phyloP scores from a whole-genome alignment of 2,113 vertebrate genomes.

The Dinomys branickii region DNA sequence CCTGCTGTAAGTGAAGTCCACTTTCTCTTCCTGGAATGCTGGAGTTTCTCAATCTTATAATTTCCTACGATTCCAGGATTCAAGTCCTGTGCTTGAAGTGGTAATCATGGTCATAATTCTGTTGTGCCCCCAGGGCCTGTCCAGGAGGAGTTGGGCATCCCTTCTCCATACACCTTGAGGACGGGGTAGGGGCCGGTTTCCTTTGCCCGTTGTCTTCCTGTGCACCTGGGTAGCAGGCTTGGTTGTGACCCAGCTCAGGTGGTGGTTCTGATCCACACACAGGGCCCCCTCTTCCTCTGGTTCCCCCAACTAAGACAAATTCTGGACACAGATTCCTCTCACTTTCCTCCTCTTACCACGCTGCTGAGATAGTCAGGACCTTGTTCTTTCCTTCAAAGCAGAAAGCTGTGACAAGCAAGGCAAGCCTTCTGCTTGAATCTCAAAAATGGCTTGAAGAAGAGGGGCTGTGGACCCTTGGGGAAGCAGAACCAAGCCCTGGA shows the following conservation, averaged over 20 bases:
- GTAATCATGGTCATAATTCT: neutral
- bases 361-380: neutral
- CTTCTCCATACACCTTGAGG: neutral
- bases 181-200: neutral
- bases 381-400: neutral
- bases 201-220: neutral
- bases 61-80: neutral
- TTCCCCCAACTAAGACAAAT: too few relatives aligned
- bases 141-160: neutral
- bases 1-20: conserved; percentile 28
- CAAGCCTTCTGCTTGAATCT: neutral
- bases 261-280: neutral
- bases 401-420: neutral
- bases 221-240: too few relatives aligned
- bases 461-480: neutral
- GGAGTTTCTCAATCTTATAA: neutral
- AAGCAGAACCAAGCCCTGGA: neutral
- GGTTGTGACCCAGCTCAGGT: neutral
- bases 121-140: neutral
- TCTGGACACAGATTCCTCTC: neutral
- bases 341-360: neutral
- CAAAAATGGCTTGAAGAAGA: neutral
- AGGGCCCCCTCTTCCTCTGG: neutral
- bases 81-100: neutral
- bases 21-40: neutral